Evolutionary conservation across 2,888 invertebrate genomes (phyloP), one percentile per base, ranked within the genome.

Genomic region (Lymantria monacha): DNA sequence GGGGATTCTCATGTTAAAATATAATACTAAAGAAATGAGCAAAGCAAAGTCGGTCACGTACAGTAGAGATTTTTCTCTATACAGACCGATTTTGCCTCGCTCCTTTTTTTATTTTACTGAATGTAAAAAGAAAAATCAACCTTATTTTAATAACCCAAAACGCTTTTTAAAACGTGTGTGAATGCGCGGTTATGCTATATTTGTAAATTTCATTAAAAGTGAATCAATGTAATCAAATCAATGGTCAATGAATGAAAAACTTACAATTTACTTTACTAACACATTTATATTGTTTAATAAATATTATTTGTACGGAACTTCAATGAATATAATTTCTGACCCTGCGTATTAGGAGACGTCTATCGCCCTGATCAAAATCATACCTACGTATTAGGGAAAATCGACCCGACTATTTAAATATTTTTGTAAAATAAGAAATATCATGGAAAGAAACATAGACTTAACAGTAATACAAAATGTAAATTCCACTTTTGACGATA

Each of bases 381-480:
- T 12, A 31, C 31, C 43, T 30, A 9, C 43, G 43, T 12, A 31
- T 43, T 43, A 43, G 43, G 43, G 43, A 12, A 43, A 43, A 43
- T 43, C 43, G 43, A 43, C 43, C 42, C 42, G 42, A 30, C 43
- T 43, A 43, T 31, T 30, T 43, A 43, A 42, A 43, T 43, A 43
- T 31, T 43, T 31, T 31, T 38, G 9, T 38, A 38, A 43, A 30
- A 43, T 30, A 43, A 43, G 22, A 31, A 43, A 31, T 43, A 12
- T 12, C 31, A 9, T 43, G 42, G 12, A 43, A 43, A 31, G 31
- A 31, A 43, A 43, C 31, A 43, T 43, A 43, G 43, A 31, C 43
- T 43, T 12, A 43, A 43, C 43, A 43, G 43, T n/a, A 43, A 43
- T 43, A 43, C 31, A 31, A 43, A 43, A 43, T 43, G 13, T 30